A percentile compares a stretch with the other conserved stretches of the same genome.
These are phyloP conservation scores for Hypsibius dujardini DNA, from an alignment of 1,140 invertebrate species.

Conservation along the genomic window DNA sequence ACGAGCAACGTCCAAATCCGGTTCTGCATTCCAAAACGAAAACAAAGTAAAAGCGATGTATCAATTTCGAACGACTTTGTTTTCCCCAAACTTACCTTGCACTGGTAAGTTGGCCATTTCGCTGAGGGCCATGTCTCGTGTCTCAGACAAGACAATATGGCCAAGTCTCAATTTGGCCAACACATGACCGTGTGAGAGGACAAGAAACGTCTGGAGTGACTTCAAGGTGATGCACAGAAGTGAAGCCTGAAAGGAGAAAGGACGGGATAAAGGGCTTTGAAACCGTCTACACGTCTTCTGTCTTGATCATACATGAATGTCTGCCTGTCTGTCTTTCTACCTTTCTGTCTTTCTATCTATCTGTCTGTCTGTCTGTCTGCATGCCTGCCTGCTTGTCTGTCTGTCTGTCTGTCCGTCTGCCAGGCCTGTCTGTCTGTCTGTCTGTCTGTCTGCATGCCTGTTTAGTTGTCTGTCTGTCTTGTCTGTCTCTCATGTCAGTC, in stretches of 20 bases:
- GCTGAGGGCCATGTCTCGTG: background rate
- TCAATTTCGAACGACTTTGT: background rate
- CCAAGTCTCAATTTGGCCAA: background rate
- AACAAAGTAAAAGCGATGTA: background rate
- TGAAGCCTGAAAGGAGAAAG: background rate
- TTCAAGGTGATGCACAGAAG: background rate
- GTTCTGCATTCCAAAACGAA: background rate
- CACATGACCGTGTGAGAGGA: constrained; percentile 8
- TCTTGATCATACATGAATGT: no score
- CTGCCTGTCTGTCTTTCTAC: no score
- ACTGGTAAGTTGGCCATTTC: background rate
- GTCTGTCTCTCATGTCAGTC: no score
- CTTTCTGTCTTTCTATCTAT: no score
- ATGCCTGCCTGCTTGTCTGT: no score
- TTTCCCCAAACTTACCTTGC: constrained; percentile 3
- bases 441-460: no score
- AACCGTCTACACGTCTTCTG: no score
- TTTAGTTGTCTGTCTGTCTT: no score
- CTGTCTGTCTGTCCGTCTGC: background rate
- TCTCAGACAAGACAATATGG: background rate
- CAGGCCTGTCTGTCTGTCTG: background rate
- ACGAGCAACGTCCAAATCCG: constrained; percentile 4
- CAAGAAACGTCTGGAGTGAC: background rate
- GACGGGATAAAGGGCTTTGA: no score
- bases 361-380: no score